Evolutionary conservation across 2,797 vertebrate genomes (phyloP).

Genomic region (Tokudaia muenninki): DNA sequence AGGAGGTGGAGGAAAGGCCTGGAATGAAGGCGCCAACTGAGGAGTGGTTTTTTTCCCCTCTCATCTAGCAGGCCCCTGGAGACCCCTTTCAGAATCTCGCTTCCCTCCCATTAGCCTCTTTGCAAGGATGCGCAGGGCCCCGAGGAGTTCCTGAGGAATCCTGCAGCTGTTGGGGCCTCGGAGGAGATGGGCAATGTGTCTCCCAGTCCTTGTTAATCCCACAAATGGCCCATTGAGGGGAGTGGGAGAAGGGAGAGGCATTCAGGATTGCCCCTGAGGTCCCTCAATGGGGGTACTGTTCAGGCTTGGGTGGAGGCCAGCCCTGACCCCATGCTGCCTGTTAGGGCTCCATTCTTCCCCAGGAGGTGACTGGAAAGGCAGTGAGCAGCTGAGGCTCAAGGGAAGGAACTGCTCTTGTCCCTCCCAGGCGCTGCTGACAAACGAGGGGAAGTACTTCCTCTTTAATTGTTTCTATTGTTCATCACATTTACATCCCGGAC

Average conservation of each 20-base stretch:
- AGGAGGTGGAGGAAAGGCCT: background rate
- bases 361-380: conserved; percentile 76
- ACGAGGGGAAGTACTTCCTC: conserved; percentile 78
- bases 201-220: conserved; percentile 68
- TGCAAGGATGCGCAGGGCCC: background rate
- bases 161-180: conserved; percentile 81
- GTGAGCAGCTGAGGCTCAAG: conserved; percentile 81
- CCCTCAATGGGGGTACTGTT: conserved; percentile 85
- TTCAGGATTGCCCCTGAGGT: conserved; percentile 71
- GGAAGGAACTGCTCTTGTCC: conserved; percentile 81
- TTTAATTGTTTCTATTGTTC: conserved; percentile 61
- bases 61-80: conserved; percentile 12
- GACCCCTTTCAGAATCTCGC: conserved; percentile 27
- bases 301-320: conserved; percentile 79
- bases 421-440: conserved; percentile 66
- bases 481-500: conserved; percentile 70
- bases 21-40: background rate
- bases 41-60: background rate
- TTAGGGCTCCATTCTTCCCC: conserved; percentile 83
- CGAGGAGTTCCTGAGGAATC: conserved; percentile 62
- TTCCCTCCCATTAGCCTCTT: background rate
- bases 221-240: conserved; percentile 85
- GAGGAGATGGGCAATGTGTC: conserved; percentile 73
- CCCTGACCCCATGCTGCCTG: conserved; percentile 76
- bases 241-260: conserved; percentile 78